Evolutionary conservation across 1,140 invertebrate genomes (phyloP), one percentile per base, ranked within the genome.

Genomic region (Drepana arcuata): DNA sequence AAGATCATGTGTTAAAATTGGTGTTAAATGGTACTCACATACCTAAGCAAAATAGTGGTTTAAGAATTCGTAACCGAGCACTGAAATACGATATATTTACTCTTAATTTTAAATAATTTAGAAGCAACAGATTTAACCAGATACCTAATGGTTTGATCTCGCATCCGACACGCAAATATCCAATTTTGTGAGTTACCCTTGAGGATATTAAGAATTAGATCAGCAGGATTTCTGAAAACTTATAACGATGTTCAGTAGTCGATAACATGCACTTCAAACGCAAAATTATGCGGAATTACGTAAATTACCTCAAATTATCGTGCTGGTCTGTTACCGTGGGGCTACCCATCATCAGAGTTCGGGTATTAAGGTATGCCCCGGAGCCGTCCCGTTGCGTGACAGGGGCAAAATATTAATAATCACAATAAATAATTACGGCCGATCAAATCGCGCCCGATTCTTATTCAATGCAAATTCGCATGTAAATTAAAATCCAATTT

Each of bases 291-390:
- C 53, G 32, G 49, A 73, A 75, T 79, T 73, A 72, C 57, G 57
- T 57, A 74, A 80, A 77, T 80, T 77, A 69, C 61, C 53, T 58
- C 58, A 67, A 80, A 80, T 80, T 80, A 73, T 80, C 68, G 42
- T 54, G 25, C 44, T 41, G 58, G 56, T 52, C 59, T 48, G 51
- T 63, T 55, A 59, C 65, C 35, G 57, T 49, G 35, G 44, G 26
- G 43, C 54, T 58, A 52, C 57, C 49, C 54, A 59, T 65, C 66
- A 60, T 52, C 64, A 49, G 34, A 16, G 15, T 57, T 39, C 42
- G 40, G 55, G 49, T 55, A 57, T 69, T 59, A 58, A 53, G 42
- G 46, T 21, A 24, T 42, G 53, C 59, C 69, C 29, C 11, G 35
- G 63, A 60, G n/a, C 10, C 51, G 14, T 7, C 30, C 14, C 50